phyloP scores from a whole-genome alignment of 2,888 invertebrate species.

The Hirtodrosophila alboralis region DNA sequence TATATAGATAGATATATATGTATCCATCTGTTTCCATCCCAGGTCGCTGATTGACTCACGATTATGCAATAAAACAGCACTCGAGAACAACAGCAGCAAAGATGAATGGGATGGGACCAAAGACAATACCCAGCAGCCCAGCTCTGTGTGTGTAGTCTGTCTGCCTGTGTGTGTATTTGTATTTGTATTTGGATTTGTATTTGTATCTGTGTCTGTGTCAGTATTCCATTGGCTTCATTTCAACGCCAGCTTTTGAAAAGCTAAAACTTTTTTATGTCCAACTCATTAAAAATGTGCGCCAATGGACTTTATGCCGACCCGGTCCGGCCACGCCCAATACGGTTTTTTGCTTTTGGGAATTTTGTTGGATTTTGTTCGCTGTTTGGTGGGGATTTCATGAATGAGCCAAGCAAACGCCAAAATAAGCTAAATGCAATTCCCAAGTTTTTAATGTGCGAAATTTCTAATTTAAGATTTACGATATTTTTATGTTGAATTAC shows the following conservation, averaged over 20 bases:
- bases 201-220: constrained; percentile 20
- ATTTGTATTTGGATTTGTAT: constrained; percentile 1
- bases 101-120: constrained; percentile 29
- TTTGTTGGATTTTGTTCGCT: constrained; percentile 35
- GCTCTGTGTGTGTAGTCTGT: not conserved
- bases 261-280: constrained; percentile 79
- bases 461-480: constrained; percentile 81
- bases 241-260: constrained; percentile 69
- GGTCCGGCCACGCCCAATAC: constrained; percentile 23
- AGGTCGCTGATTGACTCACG: constrained; percentile 80
- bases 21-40: constrained; percentile 5
- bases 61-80: constrained; percentile 80
- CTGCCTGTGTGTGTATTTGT: not conserved
- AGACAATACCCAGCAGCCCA: constrained; percentile 51
- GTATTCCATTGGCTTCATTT: constrained; percentile 67
- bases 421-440: constrained; percentile 73
- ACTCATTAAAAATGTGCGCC: constrained; percentile 79
- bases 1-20: not conserved
- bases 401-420: constrained; percentile 32
- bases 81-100: constrained; percentile 45
- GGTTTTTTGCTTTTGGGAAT: constrained; percentile 41
- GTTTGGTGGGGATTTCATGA: constrained; percentile 35
- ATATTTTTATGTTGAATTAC: constrained; percentile 79
- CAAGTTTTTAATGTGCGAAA: constrained; percentile 81
- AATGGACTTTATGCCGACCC: constrained; percentile 63